Evolutionary conservation across 2,888 invertebrate genomes (phyloP), one percentile per base, ranked within the genome.

Genomic region (Caenorhabditis drosophilae): DNA sequence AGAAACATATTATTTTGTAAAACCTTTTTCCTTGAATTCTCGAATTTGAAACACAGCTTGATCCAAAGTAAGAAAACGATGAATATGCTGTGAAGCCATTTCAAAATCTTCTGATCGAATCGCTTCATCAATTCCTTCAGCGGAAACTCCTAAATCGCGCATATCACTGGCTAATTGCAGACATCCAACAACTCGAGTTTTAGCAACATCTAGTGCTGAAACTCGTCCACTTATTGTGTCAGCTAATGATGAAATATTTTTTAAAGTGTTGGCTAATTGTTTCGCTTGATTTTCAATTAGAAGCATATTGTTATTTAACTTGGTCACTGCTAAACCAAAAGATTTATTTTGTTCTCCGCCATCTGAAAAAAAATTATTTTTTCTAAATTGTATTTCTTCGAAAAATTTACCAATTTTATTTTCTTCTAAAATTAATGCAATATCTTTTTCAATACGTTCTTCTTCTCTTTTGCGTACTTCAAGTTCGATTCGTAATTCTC

Each of bases 91-190:
- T 12, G 97, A 96, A 53, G 95, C 94, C 54, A 92, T 91, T 85
- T 99, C 98, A 86, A 92, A 97, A 84, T 99, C 94, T 85, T 96
- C 94, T 76, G 92, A 91, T 70, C 89, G 89, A 53, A 99, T 89
- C 0, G 98, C 95, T 48, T 91, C 89, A 71, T 93, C 91, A 0
- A 98, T 97, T n/a, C 96, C 97, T 84, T 95, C 92, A 47, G 94
- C 93, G 84, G 97, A 98, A 1, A 52, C 35, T 20, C 78, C 70
- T 20, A 82, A 59, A 64, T 82, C 82, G 23, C 75, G 59, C 58
- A 82, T 74, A 52, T 82, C 81, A 79, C 94, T 92, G 0, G 97
- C 95, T 58, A 96, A 87, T 75, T 91, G 90, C 84, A 97, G 92
- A 81, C 94, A 95, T 78, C 93, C 93, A 2, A 92, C 92, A 0